phyloP scores from a whole-genome alignment of 2,888 invertebrate genomes.

The Ochropleura leucogaster region DNA sequence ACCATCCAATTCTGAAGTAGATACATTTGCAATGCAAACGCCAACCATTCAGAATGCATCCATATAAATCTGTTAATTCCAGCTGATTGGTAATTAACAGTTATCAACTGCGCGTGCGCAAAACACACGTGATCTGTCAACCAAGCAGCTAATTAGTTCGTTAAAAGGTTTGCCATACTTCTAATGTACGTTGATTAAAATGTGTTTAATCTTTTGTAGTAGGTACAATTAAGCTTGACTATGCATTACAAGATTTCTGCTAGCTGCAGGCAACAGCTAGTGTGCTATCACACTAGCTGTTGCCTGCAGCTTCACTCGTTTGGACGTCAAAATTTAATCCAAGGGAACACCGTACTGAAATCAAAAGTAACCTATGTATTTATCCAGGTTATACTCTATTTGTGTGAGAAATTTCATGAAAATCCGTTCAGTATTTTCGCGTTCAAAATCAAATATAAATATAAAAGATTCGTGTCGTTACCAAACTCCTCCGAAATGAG shows the following conservation, averaged over 20 bases:
- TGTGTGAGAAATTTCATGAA: too few relatives aligned
- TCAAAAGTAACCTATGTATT: too few relatives aligned
- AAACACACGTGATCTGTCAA: slow-evolving; percentile 49
- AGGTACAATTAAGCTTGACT: background rate
- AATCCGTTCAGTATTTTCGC: too few relatives aligned
- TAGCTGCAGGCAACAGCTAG: too few relatives aligned
- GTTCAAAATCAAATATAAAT: too few relatives aligned
- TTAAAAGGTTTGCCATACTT: slow-evolving; percentile 37
- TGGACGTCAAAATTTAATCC: too few relatives aligned
- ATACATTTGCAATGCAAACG: slow-evolving; percentile 18
- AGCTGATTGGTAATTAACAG: slow-evolving; percentile 51
- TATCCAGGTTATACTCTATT: too few relatives aligned
- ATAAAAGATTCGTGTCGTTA: too few relatives aligned
- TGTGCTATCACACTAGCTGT: too few relatives aligned
- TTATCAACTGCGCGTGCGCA: slow-evolving; percentile 30
- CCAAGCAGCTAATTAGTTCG: slow-evolving; percentile 39
- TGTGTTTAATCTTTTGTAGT: slow-evolving; percentile 41
- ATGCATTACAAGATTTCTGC: background rate
- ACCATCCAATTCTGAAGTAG: slow-evolving; percentile 9
- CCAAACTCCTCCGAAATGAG: too few relatives aligned
- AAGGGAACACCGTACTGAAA: too few relatives aligned
- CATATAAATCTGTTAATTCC: slow-evolving; percentile 57
- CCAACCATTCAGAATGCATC: slow-evolving; percentile 38
- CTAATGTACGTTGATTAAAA: slow-evolving; percentile 36
- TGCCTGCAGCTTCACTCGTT: too few relatives aligned